Percentiles rank a stretch among this genome's conserved stretches.
Evolutionary conservation across 1,140 invertebrate genomes (phyloP).

Genomic region (Cyphomyrmex costatus): DNA sequence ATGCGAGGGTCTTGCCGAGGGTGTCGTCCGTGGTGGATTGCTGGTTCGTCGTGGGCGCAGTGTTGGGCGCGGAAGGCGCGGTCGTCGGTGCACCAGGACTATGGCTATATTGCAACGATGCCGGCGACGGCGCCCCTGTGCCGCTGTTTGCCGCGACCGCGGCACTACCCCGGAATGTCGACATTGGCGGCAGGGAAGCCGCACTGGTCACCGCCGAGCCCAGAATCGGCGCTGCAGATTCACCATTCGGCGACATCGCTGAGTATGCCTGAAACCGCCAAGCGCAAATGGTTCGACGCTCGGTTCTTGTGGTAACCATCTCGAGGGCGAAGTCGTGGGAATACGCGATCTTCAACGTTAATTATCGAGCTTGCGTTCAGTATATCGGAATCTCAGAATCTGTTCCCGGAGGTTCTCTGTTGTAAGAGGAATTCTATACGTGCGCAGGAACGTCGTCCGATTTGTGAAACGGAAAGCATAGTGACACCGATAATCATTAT

Average conservation of each 20-base stretch:
- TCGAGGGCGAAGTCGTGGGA: conserved; percentile 24
- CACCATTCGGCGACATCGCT: conserved; percentile 88
- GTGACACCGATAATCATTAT: not conserved
- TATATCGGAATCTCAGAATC: not conserved
- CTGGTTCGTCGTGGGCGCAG: conserved; percentile 87
- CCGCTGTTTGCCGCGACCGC: conserved; percentile 84
- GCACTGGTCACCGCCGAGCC: conserved; percentile 88
- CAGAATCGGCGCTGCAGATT: conserved; percentile 85
- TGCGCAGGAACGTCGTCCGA: not conserved
- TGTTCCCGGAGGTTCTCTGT: not conserved
- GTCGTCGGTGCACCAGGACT: conserved; percentile 86
- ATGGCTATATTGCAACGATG: conserved; percentile 87
- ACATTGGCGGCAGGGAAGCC: conserved; percentile 96
- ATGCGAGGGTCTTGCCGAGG: conserved; percentile 93
- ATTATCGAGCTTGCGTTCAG: conserved; percentile 22
- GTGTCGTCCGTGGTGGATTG: conserved; percentile 89
- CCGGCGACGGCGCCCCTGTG: conserved; percentile 88
- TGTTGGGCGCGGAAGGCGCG: conserved; percentile 84
- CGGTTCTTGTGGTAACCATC: conserved; percentile 39
- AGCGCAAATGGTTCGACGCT: conserved; percentile 43
- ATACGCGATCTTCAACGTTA: conserved; percentile 17
- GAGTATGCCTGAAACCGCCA: conserved; percentile 88
- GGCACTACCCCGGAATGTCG: conserved; percentile 92
- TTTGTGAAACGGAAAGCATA: not conserved
- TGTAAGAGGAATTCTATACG: not conserved